Conservation (phyloP, 2,797 vertebrate genomes). For the Streptopelia turtur region DNA sequence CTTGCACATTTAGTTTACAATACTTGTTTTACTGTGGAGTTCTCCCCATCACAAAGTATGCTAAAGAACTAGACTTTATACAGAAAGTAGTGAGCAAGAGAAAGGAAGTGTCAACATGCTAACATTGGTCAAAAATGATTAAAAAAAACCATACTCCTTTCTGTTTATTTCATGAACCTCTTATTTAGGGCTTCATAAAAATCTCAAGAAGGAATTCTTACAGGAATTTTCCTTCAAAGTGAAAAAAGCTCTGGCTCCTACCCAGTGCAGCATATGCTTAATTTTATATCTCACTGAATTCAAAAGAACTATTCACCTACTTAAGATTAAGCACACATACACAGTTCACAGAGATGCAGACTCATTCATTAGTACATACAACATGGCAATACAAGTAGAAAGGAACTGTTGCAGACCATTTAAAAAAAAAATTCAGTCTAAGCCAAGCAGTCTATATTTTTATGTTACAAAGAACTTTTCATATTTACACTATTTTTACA, state of each 20-base stretch:
- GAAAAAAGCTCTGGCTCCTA: background rate
- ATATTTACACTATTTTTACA: background rate
- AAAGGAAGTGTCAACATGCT: background rate
- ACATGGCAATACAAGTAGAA: background rate
- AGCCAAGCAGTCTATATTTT: background rate
- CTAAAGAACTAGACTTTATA: background rate
- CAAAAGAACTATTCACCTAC: background rate
- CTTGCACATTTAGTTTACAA: background rate
- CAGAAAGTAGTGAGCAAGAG: background rate
- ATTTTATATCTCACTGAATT: constrained; percentile 7
- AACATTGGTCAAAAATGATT: background rate
- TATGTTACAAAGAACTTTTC: background rate
- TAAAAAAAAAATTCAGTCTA: background rate
- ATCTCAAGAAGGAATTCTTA: background rate
- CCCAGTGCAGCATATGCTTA: background rate
- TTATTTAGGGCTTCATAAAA: background rate
- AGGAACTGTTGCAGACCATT: background rate
- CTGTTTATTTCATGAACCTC: background rate
- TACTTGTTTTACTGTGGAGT: background rate
- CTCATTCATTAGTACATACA: background rate
- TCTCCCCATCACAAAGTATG: background rate
- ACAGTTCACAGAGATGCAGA: background rate
- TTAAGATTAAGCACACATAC: background rate
- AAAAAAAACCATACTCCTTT: background rate
- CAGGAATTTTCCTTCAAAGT: background rate